Percentiles rank a stretch among this genome's conserved stretches.
Evolutionary conservation across 2,797 vertebrate species (phyloP).

Genomic region (Enteromius fasciolatus): DNA sequence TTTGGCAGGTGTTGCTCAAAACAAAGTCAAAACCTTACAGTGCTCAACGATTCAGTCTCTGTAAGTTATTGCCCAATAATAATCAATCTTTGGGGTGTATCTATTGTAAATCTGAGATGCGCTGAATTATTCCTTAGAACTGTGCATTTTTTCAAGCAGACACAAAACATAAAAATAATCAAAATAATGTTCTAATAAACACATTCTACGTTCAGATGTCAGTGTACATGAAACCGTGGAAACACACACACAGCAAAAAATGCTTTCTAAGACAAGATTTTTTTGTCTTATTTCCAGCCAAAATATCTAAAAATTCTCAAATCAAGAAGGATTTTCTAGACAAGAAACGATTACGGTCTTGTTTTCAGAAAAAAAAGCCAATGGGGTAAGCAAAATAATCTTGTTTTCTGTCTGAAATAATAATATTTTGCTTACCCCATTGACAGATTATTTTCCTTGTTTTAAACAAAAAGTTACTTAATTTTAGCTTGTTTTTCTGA

Average conservation of each 20-base stretch:
- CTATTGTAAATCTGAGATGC: neutral
- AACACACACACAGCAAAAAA: neutral
- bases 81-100: neutral
- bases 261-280: too few species aligned
- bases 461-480: too few species aligned
- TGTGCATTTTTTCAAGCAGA: neutral
- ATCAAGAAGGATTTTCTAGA: too few species aligned
- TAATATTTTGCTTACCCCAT: too few species aligned
- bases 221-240: neutral
- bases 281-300: too few species aligned
- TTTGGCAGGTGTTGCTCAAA: conserved; percentile 1
- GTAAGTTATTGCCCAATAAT: neutral
- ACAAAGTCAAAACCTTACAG: neutral
- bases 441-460: too few species aligned
- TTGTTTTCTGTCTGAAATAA: too few species aligned
- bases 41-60: neutral
- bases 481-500: too few species aligned
- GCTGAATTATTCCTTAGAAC: neutral
- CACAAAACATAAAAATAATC: neutral
- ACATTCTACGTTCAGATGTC: neutral
- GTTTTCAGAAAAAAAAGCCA: too few species aligned
- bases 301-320: too few species aligned
- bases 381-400: too few species aligned
- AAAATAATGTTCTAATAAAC: conserved; percentile 10
- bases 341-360: too few species aligned